Conservation (phyloP, 1,140 invertebrate species). For the Samia ricini region DNA sequence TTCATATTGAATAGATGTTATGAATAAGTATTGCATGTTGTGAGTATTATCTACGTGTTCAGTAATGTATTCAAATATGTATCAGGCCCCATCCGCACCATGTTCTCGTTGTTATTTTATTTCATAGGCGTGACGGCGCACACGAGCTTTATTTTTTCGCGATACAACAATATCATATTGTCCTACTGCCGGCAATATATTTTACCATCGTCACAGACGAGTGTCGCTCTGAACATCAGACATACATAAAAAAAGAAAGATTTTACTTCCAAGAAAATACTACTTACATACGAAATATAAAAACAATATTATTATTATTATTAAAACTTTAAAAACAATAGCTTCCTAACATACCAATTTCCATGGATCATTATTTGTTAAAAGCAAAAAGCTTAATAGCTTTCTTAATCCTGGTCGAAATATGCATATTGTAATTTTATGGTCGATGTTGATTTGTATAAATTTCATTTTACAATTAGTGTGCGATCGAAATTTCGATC, state of each 20-base stretch:
- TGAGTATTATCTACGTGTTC: slow-evolving; percentile 69
- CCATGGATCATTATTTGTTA: no score
- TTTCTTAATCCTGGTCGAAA: no score
- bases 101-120: slow-evolving; percentile 73
- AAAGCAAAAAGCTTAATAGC: no score
- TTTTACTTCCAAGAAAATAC: background rate
- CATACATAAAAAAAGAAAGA: background rate
- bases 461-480: no score
- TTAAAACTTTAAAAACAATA: background rate
- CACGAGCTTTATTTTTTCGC: slow-evolving; percentile 59
- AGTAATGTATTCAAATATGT: slow-evolving; percentile 77
- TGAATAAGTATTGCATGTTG: slow-evolving; percentile 68
- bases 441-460: no score
- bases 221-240: slow-evolving; percentile 1
- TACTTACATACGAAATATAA: background rate
- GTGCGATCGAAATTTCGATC: no score
- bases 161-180: slow-evolving; percentile 43
- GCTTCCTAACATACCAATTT: no score
- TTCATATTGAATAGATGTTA: slow-evolving; percentile 44
- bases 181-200: slow-evolving; percentile 26
- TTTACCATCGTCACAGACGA: slow-evolving; percentile 19
- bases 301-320: background rate
- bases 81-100: slow-evolving; percentile 68
- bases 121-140: slow-evolving; percentile 62
- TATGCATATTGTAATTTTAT: no score